phyloP scores from a whole-genome alignment of 2,888 invertebrate species.

The Acrobasis consociella region DNA sequence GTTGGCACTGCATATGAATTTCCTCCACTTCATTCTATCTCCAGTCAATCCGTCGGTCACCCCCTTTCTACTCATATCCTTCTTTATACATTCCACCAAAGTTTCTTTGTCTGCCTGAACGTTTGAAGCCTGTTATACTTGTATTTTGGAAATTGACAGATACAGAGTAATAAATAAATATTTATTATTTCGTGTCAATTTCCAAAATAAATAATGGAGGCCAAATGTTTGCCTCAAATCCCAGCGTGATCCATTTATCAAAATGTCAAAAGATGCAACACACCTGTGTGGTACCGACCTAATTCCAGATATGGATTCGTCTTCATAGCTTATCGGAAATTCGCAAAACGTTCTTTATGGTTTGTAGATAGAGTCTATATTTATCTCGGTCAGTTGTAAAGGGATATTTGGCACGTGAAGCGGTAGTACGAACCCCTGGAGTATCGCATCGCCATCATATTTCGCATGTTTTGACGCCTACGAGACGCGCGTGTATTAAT shows the following conservation, averaged over 20 bases:
- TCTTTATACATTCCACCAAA: too few species aligned
- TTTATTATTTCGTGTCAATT: conserved; percentile 43
- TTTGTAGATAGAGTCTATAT: conserved; percentile 31
- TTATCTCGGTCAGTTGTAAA: conserved; percentile 24
- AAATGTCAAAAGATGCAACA: conserved; percentile 55
- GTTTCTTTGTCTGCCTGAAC: too few species aligned
- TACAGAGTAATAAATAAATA: too few species aligned
- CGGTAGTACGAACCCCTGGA: conserved; percentile 41
- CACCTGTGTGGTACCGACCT: conserved; percentile 55
- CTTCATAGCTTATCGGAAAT: conserved; percentile 26
- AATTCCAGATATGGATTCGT: conserved; percentile 45
- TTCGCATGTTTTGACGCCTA: conserved; percentile 52
- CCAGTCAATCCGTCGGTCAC: too few species aligned
- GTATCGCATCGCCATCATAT: conserved; percentile 58
- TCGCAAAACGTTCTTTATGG: conserved; percentile 32
- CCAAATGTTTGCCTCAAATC: conserved; percentile 44
- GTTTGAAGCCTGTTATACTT: too few species aligned
- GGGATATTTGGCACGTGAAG: conserved; percentile 39
- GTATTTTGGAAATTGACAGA: too few species aligned
- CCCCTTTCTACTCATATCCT: too few species aligned
- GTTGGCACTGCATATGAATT: too few species aligned
- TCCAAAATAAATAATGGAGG: conserved; percentile 49
- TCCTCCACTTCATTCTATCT: too few species aligned
- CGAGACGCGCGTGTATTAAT: conserved; percentile 32
- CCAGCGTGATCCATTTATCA: conserved; percentile 52